A percentile compares a stretch with the other conserved stretches of the same genome.
Conservation (phyloP, 2,797 vertebrate species). For the Notolabrus celidotus region DNA sequence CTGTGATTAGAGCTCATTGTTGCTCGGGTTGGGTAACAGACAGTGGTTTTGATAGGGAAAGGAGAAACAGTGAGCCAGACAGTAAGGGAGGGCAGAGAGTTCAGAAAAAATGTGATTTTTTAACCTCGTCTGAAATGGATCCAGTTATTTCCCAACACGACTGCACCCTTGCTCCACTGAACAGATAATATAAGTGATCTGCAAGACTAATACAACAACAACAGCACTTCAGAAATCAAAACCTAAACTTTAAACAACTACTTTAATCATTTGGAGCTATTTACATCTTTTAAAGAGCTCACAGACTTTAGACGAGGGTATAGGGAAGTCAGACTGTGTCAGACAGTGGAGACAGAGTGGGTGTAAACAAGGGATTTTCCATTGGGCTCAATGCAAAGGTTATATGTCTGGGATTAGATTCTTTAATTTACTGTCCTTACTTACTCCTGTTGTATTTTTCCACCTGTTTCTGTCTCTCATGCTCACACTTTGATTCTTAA, state of each 20-base stretch:
- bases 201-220: too few species aligned
- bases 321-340: too few species aligned
- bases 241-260: too few species aligned
- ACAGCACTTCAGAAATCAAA: too few species aligned
- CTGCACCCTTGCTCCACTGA: background rate
- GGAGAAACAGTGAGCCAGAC: conserved; percentile 72
- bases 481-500: too few species aligned
- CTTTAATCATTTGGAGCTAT: too few species aligned
- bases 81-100: conserved; percentile 23
- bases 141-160: conserved; percentile 53
- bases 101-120: conserved; percentile 45
- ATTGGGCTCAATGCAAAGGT: background rate
- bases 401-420: background rate
- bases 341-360: background rate
- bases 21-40: conserved; percentile 62
- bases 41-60: conserved; percentile 74
- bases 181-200: background rate
- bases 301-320: too few species aligned
- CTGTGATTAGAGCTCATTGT: conserved; percentile 66
- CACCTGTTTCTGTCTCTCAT: too few species aligned
- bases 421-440: background rate
- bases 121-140: conserved; percentile 41
- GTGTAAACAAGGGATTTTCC: background rate
- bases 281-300: too few species aligned
- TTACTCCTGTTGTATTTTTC: too few species aligned